These are phyloP conservation scores for Phenacoccus solenopsis DNA, from an alignment of 1,140 invertebrate species.

Conservation along the genomic window DNA sequence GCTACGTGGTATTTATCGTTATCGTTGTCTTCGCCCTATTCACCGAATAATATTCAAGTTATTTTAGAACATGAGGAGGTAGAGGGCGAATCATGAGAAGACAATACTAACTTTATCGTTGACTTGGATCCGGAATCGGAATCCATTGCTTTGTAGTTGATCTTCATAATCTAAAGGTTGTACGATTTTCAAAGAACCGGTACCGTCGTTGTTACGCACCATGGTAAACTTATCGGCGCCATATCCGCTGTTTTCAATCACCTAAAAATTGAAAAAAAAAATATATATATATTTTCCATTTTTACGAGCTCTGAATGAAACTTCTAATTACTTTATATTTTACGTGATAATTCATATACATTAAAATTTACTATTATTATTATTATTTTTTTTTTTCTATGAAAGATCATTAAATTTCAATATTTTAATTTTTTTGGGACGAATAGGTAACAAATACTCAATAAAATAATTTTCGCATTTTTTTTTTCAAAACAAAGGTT, in stretches of 20 bases:
- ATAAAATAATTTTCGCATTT: too few relatives aligned
- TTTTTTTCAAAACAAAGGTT: too few relatives aligned
- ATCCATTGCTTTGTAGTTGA: slow-evolving; percentile 79
- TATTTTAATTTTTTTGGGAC: too few relatives aligned
- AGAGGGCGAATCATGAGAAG: neutral
- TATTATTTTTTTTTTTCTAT: too few relatives aligned
- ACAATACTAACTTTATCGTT: slow-evolving; percentile 55
- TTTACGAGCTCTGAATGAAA: too few relatives aligned
- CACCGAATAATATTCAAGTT: neutral
- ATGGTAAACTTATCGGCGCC: slow-evolving; percentile 94
- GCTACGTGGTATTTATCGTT: slow-evolving; percentile 92
- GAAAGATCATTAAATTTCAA: too few relatives aligned
- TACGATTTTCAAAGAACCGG: slow-evolving; percentile 87
- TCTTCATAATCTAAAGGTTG: slow-evolving; percentile 87
- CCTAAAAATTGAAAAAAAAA: slow-evolving; percentile 35
- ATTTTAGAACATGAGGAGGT: neutral
- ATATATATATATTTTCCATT: slow-evolving; percentile 5
- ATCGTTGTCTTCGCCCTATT: slow-evolving; percentile 76
- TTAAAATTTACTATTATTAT: too few relatives aligned
- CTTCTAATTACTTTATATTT: too few relatives aligned
- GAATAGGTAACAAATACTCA: too few relatives aligned
- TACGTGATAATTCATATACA: too few relatives aligned
- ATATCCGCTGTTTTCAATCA: slow-evolving; percentile 85
- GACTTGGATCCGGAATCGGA: slow-evolving; percentile 83
- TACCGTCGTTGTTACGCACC: slow-evolving; percentile 91